These are phyloP conservation scores for Heliopora coerulea DNA, from an alignment of 92 coral and sea anemone species.

Conservation along the genomic window DNA sequence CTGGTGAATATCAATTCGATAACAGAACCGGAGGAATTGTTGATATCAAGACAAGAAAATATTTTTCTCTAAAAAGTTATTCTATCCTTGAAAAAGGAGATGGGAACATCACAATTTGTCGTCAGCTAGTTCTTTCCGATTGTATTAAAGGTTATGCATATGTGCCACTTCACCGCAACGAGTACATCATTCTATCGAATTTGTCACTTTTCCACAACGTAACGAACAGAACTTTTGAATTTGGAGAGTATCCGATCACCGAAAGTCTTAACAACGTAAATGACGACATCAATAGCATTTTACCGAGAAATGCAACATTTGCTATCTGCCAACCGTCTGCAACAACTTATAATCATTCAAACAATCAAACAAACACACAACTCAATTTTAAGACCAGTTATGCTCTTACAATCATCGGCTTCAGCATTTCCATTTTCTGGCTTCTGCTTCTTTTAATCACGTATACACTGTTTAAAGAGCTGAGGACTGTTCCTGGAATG, in stretches of 20 bases:
- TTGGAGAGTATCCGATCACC: constrained; percentile 14
- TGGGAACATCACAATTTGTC: constrained; percentile 10
- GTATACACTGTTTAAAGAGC: constrained; percentile 36
- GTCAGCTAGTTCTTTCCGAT: constrained; percentile 10
- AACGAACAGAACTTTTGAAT: not conserved
- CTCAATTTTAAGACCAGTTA: not conserved
- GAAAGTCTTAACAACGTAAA: too few relatives aligned
- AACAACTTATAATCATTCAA: not conserved
- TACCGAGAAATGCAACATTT: not conserved
- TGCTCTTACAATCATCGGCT: constrained; percentile 28
- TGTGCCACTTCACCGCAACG: not conserved
- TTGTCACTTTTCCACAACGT: constrained; percentile 20
- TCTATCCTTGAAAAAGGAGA: not conserved
- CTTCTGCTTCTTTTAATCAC: constrained; percentile 26
- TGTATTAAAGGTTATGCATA: not conserved
- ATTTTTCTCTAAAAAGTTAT: not conserved
- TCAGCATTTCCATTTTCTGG: constrained; percentile 32
- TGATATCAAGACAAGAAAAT: not conserved
- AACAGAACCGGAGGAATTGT: not conserved
- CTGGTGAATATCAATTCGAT: not conserved
- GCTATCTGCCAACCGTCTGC: not conserved
- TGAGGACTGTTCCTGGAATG: constrained; percentile 49
- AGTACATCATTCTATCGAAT: not conserved
- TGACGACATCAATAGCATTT: not conserved
- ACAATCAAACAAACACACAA: too few relatives aligned